Evolutionary conservation across 2,113 vertebrate genomes (phyloP), one percentile per base, ranked within the genome.

Genomic region (Nycticebus coucang): DNA sequence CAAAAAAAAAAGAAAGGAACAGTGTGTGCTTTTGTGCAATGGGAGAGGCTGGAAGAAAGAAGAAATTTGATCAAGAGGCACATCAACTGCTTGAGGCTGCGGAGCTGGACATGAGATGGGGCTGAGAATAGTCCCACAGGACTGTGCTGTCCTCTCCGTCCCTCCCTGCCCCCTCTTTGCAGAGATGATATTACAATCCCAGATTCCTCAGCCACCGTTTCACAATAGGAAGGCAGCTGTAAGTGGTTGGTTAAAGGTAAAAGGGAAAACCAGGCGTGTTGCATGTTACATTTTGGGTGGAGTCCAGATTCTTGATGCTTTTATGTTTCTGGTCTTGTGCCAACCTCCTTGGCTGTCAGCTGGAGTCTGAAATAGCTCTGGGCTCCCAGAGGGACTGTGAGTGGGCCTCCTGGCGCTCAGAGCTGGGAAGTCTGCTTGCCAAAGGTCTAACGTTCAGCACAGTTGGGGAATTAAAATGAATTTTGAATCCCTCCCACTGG

Each of bases 41-140:
- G 53, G 18, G 11, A 57, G 18, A 80, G n/a, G 33, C 33, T 59
- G 33, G 9, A 55, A 26, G 21, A 59, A 80, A 12, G 33, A 80
- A 4, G 33, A 4, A 3, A 26, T 4, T 8, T 1, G 78, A 57
- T 18, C 7, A 33, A 71, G 1, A 30, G 24, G 9, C 9, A 7
- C 13, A 0, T 1, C 1, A 14, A 22, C 17, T 12, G 13, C 22
- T 2, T n/a, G 30, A 66, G 37, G 37, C 30, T 4, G 1, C 0
- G 30, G 12, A 15, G 1, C 30, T 17, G 26, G 64, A 66, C 64
- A 33, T 66, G 64, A 33, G 64, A 2, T 66, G 13, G 0, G 5
- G 30, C 28, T 6, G 28, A 66, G 64, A 66, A 30, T 30, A 28
- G 1, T 30, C 13, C 14, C 0, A 6, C 6, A 30, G 64, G 13